A percentile compares a stretch with the other conserved stretches of the same genome.
Evolutionary conservation across 2,113 vertebrate species (phyloP).

Genomic region (Trematocara marginatum): DNA sequence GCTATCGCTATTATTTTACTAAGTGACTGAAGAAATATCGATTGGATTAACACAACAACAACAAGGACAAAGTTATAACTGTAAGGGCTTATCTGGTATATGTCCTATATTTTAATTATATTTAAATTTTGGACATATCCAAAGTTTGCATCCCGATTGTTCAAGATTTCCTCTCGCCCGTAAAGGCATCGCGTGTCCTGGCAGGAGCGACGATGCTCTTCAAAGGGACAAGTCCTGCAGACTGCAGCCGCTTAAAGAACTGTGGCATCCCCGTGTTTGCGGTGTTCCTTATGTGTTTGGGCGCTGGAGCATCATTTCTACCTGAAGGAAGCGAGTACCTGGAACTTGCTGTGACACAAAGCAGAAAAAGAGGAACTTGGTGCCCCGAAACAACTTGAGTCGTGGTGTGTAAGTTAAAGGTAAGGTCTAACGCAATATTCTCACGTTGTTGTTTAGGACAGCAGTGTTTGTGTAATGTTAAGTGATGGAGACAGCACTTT

Average conservation of each 20-base stretch:
- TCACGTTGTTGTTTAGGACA: background rate
- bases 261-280: background rate
- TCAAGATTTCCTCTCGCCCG: fast-evolving
- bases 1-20: background rate
- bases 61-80: background rate
- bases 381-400: background rate
- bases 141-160: background rate
- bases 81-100: background rate
- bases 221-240: constrained; percentile 36
- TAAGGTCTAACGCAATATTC: constrained; percentile 9
- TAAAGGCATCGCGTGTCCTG: constrained; percentile 30
- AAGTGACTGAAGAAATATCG: background rate
- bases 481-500: background rate
- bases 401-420: constrained; percentile 12
- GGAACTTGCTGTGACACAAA: background rate
- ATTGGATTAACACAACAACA: background rate
- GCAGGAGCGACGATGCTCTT: constrained; percentile 44
- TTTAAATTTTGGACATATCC: background rate
- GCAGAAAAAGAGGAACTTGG: background rate
- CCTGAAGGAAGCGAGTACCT: background rate
- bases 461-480: background rate
- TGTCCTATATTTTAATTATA: background rate
- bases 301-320: background rate
- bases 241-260: background rate
- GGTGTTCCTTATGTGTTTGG: background rate